Evolutionary conservation across 2,797 vertebrate species (phyloP).

Genomic region (Eleutherodactylus coqui): DNA sequence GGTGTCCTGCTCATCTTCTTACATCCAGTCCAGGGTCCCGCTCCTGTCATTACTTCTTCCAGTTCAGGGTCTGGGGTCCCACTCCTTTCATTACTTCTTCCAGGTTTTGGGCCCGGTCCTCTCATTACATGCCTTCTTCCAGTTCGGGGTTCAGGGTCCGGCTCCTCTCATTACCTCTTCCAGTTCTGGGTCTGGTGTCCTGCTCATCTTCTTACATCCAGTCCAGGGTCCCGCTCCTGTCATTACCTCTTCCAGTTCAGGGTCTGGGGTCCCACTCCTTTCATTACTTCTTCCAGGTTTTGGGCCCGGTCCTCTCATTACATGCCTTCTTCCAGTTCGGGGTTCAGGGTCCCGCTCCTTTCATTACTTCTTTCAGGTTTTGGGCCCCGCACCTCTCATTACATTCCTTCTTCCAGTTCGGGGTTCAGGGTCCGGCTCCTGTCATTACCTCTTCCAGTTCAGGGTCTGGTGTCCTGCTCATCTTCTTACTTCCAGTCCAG

Average conservation of each 20-base stretch:
- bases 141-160: not conserved
- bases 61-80: no score
- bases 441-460: not conserved
- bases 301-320: not conserved
- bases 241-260: not conserved
- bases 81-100: no score
- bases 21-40: no score
- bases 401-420: not conserved
- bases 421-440: not conserved
- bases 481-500: no score
- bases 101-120: no score
- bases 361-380: not conserved
- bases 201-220: not conserved
- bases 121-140: not conserved
- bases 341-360: not conserved
- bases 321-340: not conserved
- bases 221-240: not conserved
- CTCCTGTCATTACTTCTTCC: no score
- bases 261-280: not conserved
- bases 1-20: no score
- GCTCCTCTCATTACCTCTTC: not conserved
- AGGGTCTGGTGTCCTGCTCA: not conserved
- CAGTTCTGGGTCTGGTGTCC: no score
- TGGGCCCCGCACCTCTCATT: not conserved
- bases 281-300: not conserved